Evolutionary conservation across 2,888 invertebrate species (phyloP).

Genomic region (Brachylomia viminalis): DNA sequence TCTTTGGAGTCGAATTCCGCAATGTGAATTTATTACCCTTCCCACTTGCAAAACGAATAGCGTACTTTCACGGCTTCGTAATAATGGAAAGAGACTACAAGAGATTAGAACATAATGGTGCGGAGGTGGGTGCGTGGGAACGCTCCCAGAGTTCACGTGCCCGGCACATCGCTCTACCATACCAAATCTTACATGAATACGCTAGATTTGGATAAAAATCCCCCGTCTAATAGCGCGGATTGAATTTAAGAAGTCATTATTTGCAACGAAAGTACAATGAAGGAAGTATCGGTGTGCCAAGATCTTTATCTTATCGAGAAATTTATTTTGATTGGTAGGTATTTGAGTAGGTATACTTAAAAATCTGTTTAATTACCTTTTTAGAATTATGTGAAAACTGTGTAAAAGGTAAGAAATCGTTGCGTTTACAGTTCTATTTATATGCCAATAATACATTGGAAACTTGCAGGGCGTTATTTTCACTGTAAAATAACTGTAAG

Average conservation of each 20-base stretch:
- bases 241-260: conserved; percentile 77
- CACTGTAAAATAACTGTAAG: no score
- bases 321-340: no score
- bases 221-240: conserved; percentile 66
- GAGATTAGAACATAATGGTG: conserved; percentile 90
- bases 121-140: conserved; percentile 90
- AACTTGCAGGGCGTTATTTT: no score
- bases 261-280: conserved; percentile 68
- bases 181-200: conserved; percentile 89
- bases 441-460: no score
- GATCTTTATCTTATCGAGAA: conserved; percentile 9
- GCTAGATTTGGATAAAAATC: conserved; percentile 84
- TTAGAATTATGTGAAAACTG: no score
- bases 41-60: conserved; percentile 84
- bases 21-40: conserved; percentile 75
- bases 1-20: conserved; percentile 68
- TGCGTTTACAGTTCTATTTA: no score
- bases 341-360: no score
- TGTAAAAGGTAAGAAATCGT: no score
- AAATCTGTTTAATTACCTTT: no score
- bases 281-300: conserved; percentile 10
- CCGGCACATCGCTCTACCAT: conserved; percentile 83
- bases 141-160: conserved; percentile 90
- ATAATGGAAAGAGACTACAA: conserved; percentile 88
- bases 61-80: conserved; percentile 88